Evolutionary conservation across 2,797 vertebrate species (phyloP), one percentile per base, ranked within the genome.

Genomic region (Monodelphis domestica): DNA sequence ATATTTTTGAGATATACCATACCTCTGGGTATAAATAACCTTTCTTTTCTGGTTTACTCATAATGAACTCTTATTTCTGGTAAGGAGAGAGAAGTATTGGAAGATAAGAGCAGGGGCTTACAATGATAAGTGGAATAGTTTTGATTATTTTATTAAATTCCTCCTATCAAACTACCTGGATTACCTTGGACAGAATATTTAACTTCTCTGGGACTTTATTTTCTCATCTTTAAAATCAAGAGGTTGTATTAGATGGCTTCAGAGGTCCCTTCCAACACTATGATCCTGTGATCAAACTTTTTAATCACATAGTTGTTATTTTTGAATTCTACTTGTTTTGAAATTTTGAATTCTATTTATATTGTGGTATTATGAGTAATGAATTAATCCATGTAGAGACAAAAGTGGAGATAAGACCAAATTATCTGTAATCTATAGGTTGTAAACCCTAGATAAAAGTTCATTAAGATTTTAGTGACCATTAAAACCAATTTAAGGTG

Each of bases 1-100:
- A 91, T n/a, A 87, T 5, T n/a, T n/a, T n/a, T 91, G 94, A 53
- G 24, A 89, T 96, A 33, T 87, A 96, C 94, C 90, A 55, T 53
- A 92, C 33, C 90, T 88, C 52, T 51, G 45, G 50, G 94, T 5
- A 63, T 90, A 70, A 54, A 63, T 90, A 70, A 54, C 59, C 89
- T 56, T 88, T 92, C 91, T 87, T 89, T 90, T 95, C 24, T 93
- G 51, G 33, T 53, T 87, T 94, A 7, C 24, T 54, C 70, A 53
- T 88, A 24, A 53, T 90, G 92, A 87, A 51, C 38, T 29, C 57
- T 45, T 78, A 5, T 89, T 38, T 90, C 0, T 24, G 30, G 38
- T 91, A 88, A 87, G 87, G 91, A 94, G 52, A 94, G 52, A 94
- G 87, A 63, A 78, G n/a, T 55, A 55, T 55, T 55, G 63, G 63